Evolutionary conservation across 1,140 invertebrate species (phyloP).

Genomic region (Archivesica marissinica): DNA sequence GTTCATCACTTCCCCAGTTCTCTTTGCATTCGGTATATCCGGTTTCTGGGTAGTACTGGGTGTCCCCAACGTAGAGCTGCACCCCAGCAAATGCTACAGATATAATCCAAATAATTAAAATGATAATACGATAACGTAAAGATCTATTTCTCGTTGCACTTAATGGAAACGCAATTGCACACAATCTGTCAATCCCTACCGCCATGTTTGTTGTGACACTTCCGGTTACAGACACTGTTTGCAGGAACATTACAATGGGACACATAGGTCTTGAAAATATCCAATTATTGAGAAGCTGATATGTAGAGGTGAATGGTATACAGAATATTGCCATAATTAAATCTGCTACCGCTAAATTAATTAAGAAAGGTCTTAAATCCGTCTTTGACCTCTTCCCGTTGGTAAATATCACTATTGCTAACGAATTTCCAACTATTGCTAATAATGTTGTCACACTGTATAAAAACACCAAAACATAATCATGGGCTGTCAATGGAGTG

Average conservation of each 20-base stretch:
- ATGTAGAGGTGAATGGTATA: conserved; percentile 83
- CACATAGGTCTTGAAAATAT: conserved; percentile 81
- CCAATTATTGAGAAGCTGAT: conserved; percentile 77
- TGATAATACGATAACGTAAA: conserved; percentile 76
- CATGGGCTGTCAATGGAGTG: conserved; percentile 30
- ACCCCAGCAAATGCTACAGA: conserved; percentile 82
- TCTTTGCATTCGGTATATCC: conserved; percentile 73
- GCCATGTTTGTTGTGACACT: conserved; percentile 83
- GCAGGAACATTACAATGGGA: conserved; percentile 81
- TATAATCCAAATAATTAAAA: conserved; percentile 84
- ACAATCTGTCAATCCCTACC: conserved; percentile 81
- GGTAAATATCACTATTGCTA: conserved; percentile 80
- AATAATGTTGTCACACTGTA: conserved; percentile 78
- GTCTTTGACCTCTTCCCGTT: conserved; percentile 77
- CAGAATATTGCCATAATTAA: conserved; percentile 83
- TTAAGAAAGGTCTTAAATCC: conserved; percentile 87
- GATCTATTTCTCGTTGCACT: conserved; percentile 72
- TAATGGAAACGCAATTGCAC: conserved; percentile 80
- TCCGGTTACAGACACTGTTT: conserved; percentile 79
- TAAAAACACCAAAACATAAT: conserved; percentile 74
- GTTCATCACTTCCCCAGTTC: conserved; percentile 72
- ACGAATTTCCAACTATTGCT: conserved; percentile 78
- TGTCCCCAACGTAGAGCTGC: conserved; percentile 83
- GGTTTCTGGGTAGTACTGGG: conserved; percentile 49
- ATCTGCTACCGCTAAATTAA: conserved; percentile 89